phyloP scores from a whole-genome alignment of 2,888 invertebrate genomes.

The Phortica magna region DNA sequence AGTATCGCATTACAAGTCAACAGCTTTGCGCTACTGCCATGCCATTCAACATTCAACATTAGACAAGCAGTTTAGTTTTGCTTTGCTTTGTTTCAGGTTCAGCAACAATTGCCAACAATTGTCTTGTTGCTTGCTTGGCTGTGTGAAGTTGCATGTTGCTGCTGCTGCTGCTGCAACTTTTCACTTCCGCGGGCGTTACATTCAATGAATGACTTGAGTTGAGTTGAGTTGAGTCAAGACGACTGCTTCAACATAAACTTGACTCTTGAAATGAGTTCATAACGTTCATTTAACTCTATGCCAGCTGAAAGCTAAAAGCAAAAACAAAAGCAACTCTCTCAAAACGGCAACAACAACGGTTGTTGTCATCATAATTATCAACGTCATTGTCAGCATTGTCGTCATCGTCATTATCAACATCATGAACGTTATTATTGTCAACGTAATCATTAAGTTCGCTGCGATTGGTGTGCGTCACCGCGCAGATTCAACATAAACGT shows the following conservation, averaged over 20 bases:
- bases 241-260: constrained; percentile 54
- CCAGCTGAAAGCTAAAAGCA: neutral
- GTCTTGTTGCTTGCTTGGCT: too few species aligned
- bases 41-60: neutral
- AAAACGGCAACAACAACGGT: constrained; percentile 29
- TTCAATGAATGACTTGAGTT: constrained; percentile 58
- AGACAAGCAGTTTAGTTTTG: neutral
- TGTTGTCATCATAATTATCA: constrained; percentile 22
- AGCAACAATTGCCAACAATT: constrained; percentile 9
- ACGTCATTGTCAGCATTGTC: neutral
- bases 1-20: constrained; percentile 34
- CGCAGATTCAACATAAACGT: neutral
- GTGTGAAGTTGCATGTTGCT: neutral
- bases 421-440: too few species aligned
- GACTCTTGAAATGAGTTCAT: constrained; percentile 68
- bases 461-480: neutral
- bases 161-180: constrained; percentile 51
- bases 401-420: neutral
- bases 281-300: constrained; percentile 58
- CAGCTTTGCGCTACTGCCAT: neutral
- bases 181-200: constrained; percentile 51
- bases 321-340: neutral
- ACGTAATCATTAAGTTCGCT: neutral
- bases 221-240: constrained; percentile 53
- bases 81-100: neutral